phyloP scores from a whole-genome alignment of 2,797 vertebrate genomes.

The Enteromius argenteus region DNA sequence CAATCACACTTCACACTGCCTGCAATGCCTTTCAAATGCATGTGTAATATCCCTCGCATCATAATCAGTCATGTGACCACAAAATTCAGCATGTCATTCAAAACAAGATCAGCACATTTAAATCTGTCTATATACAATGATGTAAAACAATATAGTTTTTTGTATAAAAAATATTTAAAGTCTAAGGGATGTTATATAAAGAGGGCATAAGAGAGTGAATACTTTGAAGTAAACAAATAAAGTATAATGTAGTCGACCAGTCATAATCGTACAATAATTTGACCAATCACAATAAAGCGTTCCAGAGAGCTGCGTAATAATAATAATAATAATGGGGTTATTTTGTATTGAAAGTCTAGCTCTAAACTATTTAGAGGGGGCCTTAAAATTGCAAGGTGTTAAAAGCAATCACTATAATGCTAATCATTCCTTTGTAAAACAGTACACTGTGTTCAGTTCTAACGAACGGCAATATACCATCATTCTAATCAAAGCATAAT shows the following conservation, averaged over 20 bases:
- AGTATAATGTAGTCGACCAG: not conserved
- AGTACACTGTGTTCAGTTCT: not conserved
- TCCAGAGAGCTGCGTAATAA: not conserved
- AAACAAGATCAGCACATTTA: constrained; percentile 24
- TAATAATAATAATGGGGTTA: not conserved
- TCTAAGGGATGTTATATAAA: constrained; percentile 37
- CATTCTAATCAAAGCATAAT: not conserved
- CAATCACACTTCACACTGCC: constrained; percentile 2
- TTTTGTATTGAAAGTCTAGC: not conserved
- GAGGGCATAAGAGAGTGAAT: not conserved
- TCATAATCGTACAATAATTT: constrained; percentile 11
- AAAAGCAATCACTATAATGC: not conserved
- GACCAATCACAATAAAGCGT: not conserved
- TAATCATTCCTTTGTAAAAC: constrained; percentile 6
- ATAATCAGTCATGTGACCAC: not conserved
- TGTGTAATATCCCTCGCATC: constrained; percentile 1
- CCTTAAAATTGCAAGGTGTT: not conserved
- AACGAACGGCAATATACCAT: constrained; percentile 13
- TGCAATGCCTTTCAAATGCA: constrained; percentile 13
- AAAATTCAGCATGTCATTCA: constrained; percentile 18
- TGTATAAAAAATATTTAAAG: constrained; percentile 40
- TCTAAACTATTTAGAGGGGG: not conserved
- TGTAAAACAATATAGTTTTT: constrained; percentile 41
- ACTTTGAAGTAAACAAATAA: constrained; percentile 1
- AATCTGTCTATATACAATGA: constrained; percentile 39